Evolutionary conservation across 2,888 invertebrate genomes (phyloP).

Genomic region (Limnephilus rhombicus): DNA sequence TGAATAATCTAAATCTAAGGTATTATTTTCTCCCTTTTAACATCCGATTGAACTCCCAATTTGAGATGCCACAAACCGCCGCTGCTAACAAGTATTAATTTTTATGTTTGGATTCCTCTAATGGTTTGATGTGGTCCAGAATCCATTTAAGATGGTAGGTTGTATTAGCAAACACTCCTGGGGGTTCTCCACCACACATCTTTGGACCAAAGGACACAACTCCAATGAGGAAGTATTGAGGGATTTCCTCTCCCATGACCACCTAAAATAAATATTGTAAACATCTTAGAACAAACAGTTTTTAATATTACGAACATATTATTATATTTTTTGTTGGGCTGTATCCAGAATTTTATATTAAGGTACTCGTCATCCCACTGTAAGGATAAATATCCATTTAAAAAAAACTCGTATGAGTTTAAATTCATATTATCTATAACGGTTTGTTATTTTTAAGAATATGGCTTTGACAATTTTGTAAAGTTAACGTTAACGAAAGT

Average conservation of each 20-base stretch:
- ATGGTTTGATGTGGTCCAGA: conserved; percentile 69
- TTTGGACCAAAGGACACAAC: conserved; percentile 81
- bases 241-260: conserved; percentile 74
- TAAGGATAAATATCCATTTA: not conserved
- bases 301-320: not conserved
- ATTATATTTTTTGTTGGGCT: no score
- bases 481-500: no score
- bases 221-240: conserved; percentile 78
- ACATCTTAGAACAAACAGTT: not conserved
- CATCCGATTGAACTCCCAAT: not conserved
- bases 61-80: not conserved
- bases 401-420: no score
- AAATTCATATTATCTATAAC: no score
- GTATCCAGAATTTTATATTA: not conserved
- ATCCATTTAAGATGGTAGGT: conserved; percentile 78
- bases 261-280: conserved; percentile 70
- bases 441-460: no score
- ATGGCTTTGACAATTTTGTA: no score
- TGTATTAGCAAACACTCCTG: conserved; percentile 79
- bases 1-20: not conserved
- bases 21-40: not conserved
- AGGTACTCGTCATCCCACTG: not conserved
- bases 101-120: not conserved
- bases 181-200: conserved; percentile 76
- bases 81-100: not conserved